phyloP scores from a whole-genome alignment of 1,140 invertebrate genomes.

The Andrena cerasifolii region DNA sequence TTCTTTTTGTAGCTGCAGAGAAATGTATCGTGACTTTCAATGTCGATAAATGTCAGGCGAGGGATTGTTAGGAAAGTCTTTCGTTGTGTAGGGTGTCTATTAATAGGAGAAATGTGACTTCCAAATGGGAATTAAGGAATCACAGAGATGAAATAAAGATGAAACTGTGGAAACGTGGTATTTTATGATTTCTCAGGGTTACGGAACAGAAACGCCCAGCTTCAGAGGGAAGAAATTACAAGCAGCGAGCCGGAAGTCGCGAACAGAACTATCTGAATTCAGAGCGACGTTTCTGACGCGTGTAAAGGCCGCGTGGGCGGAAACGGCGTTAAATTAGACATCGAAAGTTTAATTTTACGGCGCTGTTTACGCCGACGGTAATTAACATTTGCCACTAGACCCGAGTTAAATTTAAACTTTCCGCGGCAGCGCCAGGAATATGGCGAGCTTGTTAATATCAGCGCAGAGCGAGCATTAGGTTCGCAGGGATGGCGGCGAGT shows the following conservation, averaged over 20 bases:
- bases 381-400: neutral
- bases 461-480: neutral
- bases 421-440: neutral
- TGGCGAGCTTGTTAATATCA: neutral
- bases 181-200: neutral
- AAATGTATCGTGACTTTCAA: too few species aligned
- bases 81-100: too few species aligned
- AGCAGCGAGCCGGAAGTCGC: neutral
- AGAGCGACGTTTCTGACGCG: neutral
- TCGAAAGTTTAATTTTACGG: constrained; percentile 26
- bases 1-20: too few species aligned
- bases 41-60: too few species aligned
- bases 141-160: too few species aligned
- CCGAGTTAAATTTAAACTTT: neutral
- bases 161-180: too few species aligned
- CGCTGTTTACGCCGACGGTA: constrained; percentile 10
- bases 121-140: too few species aligned
- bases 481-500: neutral
- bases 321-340: neutral
- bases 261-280: neutral
- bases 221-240: neutral
- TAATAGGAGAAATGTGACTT: too few species aligned
- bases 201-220: too few species aligned
- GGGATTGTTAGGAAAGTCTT: too few species aligned
- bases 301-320: neutral